These are phyloP conservation scores for Zhuqinia jingwanae DNA, from an alignment of 2,888 invertebrate genomes.

Conservation along the genomic window DNA sequence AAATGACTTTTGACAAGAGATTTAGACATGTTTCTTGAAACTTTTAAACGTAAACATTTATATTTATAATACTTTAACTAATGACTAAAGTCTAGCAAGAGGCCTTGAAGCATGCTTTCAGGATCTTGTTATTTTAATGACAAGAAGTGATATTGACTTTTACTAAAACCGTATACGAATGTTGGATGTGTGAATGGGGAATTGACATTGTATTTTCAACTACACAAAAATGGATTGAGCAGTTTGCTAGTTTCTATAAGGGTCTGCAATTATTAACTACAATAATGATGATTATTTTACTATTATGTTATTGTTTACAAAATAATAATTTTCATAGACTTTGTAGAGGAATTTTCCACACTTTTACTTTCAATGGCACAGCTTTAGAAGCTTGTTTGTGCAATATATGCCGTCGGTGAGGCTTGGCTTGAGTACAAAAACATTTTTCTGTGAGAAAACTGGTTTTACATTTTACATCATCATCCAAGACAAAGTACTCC, in stretches of 20 bases:
- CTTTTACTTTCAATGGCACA: slow-evolving; percentile 43
- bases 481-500: neutral
- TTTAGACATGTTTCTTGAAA: neutral
- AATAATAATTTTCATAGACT: neutral
- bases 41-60: too few species aligned
- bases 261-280: slow-evolving; percentile 26
- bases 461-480: neutral
- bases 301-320: neutral
- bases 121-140: slow-evolving; percentile 16
- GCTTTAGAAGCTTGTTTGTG: neutral
- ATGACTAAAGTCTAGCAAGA: too few species aligned
- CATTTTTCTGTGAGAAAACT: neutral
- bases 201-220: neutral
- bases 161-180: neutral
- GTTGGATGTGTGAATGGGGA: neutral
- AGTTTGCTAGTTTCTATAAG: neutral
- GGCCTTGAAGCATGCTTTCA: neutral
- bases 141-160: slow-evolving; percentile 4
- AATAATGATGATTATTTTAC: neutral
- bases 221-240: slow-evolving; percentile 13
- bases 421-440: too few species aligned
- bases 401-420: too few species aligned
- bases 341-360: slow-evolving; percentile 8
- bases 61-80: too few species aligned
- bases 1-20: slow-evolving; percentile 1